These are phyloP conservation scores for Rosalia funebris DNA, from an alignment of 2,888 invertebrate genomes.

Conservation along the genomic window DNA sequence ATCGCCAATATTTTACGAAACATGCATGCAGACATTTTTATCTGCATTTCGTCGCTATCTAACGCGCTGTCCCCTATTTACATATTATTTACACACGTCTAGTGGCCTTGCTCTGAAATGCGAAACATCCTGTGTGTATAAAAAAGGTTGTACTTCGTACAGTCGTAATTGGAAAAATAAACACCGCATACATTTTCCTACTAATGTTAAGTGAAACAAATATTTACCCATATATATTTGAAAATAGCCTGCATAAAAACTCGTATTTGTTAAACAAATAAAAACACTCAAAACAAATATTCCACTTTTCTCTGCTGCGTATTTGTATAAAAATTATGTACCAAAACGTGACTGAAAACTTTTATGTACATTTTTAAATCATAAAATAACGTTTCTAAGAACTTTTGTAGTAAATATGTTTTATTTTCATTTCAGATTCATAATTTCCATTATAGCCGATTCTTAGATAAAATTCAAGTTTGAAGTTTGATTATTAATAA, in stretches of 20 bases:
- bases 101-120: no score
- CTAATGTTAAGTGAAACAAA: constrained; percentile 14
- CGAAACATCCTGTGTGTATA: background rate
- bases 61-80: no score
- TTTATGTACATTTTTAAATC: background rate
- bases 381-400: background rate
- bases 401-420: no score
- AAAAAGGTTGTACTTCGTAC: background rate
- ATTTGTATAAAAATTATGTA: constrained; percentile 4
- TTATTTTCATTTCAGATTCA: no score
- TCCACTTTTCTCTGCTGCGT: constrained; percentile 13
- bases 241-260: constrained; percentile 19
- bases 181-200: constrained; percentile 5
- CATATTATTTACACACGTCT: no score
- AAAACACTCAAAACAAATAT: constrained; percentile 16
- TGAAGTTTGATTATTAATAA: no score
- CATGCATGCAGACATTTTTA: no score
- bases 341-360: constrained; percentile 20
- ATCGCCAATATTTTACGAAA: no score
- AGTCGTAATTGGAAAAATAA: constrained; percentile 5
- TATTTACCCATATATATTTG: constrained; percentile 17
- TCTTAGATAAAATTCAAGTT: no score
- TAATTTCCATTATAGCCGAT: no score
- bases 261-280: constrained; percentile 11
- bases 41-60: no score